phyloP scores from a whole-genome alignment of 2,113 vertebrate species.

The Mungos mungo region DNA sequence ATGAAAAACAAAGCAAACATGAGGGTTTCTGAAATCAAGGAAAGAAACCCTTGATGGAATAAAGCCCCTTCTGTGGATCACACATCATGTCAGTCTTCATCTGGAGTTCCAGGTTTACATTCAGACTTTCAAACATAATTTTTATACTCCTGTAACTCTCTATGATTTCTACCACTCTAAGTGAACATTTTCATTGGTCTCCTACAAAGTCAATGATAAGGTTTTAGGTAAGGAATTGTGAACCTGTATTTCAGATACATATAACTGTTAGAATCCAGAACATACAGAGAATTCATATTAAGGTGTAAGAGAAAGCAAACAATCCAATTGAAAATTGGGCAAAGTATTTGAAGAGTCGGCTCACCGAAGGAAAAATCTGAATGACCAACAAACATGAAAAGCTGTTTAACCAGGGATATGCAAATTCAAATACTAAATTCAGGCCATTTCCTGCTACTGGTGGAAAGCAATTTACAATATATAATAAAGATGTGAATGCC shows the following conservation, averaged over 20 bases:
- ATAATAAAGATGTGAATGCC: not conserved
- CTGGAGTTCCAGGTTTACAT: not conserved
- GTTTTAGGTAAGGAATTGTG: not conserved
- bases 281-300: not conserved
- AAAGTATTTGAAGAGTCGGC: not conserved
- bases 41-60: not conserved
- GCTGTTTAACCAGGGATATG: not conserved
- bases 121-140: not conserved
- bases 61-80: not conserved
- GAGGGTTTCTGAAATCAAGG: not conserved
- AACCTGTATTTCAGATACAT: not conserved
- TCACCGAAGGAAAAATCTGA: not conserved
- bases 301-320: not conserved
- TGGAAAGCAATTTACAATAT: not conserved
- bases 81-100: not conserved
- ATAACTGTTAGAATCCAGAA: not conserved
- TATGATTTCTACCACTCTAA: conserved; percentile 10
- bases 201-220: not conserved
- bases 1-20: conserved; percentile 6
- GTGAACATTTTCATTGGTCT: not conserved
- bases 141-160: not conserved
- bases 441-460: not conserved
- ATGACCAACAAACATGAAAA: not conserved
- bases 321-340: not conserved
- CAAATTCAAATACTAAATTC: conserved; percentile 24